Evolutionary conservation across 2,888 invertebrate species (phyloP), one percentile per base, ranked within the genome.

Genomic region (Caenorhabditis doughertyi): DNA sequence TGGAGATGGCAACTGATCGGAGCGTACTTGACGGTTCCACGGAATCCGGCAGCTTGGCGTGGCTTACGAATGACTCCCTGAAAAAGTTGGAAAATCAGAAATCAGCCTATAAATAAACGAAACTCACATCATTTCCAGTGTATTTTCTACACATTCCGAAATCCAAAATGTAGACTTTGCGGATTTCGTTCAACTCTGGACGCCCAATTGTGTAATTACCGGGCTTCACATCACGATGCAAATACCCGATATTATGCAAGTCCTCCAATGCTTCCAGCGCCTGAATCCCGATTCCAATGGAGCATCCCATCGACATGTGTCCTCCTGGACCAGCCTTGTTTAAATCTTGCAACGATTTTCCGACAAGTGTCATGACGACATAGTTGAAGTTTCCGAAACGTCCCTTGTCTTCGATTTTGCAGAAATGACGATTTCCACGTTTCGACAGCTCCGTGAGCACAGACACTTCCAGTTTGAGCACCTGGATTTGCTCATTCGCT

Each of bases 341-440:
- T 64, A 86, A 56, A 42, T 86, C 86, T 62, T 85, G 79, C 44
- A 90, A 82, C 39, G 88, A 90, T 47, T 90, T 90, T 25, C 90
- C 90, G 79, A 90, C 90, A 3, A 90, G 77, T 11, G 88, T 87
- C 88, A 90, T 89, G n/a, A 89, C 87, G 39, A 88, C 89, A 51
- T 87, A 89, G 84, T 90, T 89, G 86, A 90, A 89, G 79, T 70
- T 81, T 44, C 85, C 85, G 71, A 77, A 88, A 44, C 89, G 89
- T 27, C 90, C 90, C 68, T 87, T 90, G 83, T 89, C 90, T 65
- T 89, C 86, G 53, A 90, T 90, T 67, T 85, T 84, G 68, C 90
- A 90, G 68, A 90, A 90, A 77, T 90, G 90, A 39, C 89, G 87
- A 35, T 83, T 81, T 13, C 85, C 86, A n/a, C 84, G 81, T 68